These are phyloP conservation scores for Hirudinaria manillensis DNA, from an alignment of 2,888 invertebrate species.

Conservation along the genomic window DNA sequence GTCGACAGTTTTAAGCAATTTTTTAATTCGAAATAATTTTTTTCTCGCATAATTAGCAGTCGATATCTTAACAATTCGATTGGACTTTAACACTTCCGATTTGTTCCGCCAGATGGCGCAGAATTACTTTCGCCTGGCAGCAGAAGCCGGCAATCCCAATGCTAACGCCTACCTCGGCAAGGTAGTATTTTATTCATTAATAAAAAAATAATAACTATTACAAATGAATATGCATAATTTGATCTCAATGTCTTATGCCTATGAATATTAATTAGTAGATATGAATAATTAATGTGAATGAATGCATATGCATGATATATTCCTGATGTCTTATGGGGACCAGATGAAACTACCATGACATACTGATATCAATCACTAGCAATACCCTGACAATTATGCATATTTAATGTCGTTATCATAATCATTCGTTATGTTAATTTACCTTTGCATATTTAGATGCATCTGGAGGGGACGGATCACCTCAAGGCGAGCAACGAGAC, in stretches of 20 bases:
- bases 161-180: constrained; percentile 96
- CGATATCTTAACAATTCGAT: no score
- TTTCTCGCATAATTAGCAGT: neutral
- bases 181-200: constrained; percentile 58
- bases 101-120: constrained; percentile 47
- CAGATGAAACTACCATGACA: no score
- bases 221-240: neutral
- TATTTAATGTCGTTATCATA: neutral
- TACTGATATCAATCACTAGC: neutral
- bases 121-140: constrained; percentile 67
- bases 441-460: constrained; percentile 65
- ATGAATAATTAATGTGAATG: no score
- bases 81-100: no score
- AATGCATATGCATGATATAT: no score
- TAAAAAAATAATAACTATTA: neutral
- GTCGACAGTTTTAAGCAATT: neutral
- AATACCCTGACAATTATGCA: neutral
- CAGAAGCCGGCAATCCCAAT: constrained; percentile 87
- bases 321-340: no score
- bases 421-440: neutral
- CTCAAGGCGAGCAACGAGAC: constrained; percentile 88
- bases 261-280: neutral
- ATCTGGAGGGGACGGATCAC: constrained; percentile 80
- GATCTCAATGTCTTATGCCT: neutral
- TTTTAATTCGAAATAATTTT: neutral